Base-by-base conservation (phyloP, 2,797 vertebrate species). In the Leucoraja ocellata region DNA sequence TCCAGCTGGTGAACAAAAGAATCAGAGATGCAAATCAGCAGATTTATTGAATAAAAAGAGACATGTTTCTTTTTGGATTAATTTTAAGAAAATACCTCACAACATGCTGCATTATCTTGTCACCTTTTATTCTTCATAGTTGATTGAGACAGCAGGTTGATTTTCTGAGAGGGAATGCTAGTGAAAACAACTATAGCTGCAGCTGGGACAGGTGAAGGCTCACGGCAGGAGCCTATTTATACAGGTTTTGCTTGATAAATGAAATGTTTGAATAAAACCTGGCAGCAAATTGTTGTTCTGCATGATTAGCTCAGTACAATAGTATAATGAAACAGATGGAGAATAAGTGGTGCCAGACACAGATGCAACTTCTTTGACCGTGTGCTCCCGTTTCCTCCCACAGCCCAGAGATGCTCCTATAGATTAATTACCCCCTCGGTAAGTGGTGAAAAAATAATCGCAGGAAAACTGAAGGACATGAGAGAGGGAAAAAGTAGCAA, bases 221-320 rank as follows among this genome's bases (percentile, higher is more conserved):
- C 36, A 54, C 71, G 16, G 36, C 68, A 54, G 71, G 90, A 76
- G 90, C 3, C 54, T 25, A 14, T 28, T 76, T 46, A 92, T 54
- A 92, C 90, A 74, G 39, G 36, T 92, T 92, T 28, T 54, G 90
- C 23, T 28, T 54, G 46, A 92, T 92, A 92, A 74, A 74, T 92
- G 90, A 46, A 76, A 58, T 92, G 71, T 92, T 74, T 73, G 90
- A 92, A 76, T 76, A 74, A 92, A 92, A 92, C 74, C 54, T 92
- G 90, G 71, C 71, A 92, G 73, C 39, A 92, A 92, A 54, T 91
- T 71, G 90, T 74, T 73, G 58, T 92, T 91, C 90, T 92, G 71
- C 71, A 76, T 58, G 71, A 92, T 39, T 92, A 54, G 68, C 90
- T 76, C 39, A 74, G 23, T 76, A 76, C 36, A 76, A 92, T 46